Conservation (phyloP, 2,797 vertebrate species). For the Calcarius lapponicus region DNA sequence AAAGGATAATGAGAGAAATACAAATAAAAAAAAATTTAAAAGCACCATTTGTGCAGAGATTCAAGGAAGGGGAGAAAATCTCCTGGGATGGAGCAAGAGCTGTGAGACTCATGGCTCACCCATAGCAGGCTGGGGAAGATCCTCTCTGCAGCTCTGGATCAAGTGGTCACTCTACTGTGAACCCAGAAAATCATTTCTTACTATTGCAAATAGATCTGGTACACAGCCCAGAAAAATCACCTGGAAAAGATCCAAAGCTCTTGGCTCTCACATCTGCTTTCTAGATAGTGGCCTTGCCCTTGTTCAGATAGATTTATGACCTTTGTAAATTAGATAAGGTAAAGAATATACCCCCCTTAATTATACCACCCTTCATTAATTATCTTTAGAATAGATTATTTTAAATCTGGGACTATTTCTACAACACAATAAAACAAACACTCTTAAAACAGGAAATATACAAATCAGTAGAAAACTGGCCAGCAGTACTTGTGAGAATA, state of each 20-base stretch:
- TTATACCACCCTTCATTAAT: not conserved
- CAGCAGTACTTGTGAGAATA: not conserved
- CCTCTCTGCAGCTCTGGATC: not conserved
- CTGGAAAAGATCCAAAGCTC: conserved; percentile 18
- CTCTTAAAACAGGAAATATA: not conserved
- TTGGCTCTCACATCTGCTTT: conserved; percentile 26
- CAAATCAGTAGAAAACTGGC: not conserved
- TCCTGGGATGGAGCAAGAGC: not conserved
- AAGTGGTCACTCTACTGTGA: not conserved
- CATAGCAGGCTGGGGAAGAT: fast-evolving
- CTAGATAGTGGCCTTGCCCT: conserved; percentile 28
- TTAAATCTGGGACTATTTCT: not conserved
- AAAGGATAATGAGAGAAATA: not conserved
- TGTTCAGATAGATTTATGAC: not conserved
- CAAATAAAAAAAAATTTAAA: not conserved
- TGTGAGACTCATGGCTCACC: not conserved
- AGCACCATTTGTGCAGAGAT: not conserved
- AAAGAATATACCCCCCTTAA: not conserved
- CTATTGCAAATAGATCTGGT: not conserved
- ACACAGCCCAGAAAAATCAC: not conserved
- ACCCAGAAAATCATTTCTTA: not conserved
- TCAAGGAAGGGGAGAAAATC: not conserved
- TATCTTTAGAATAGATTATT: not conserved
- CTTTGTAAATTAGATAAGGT: not conserved
- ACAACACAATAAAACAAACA: not conserved